These are phyloP conservation scores for Propithecus coquereli DNA, from an alignment of 2,113 vertebrate genomes.

Conservation along the genomic window DNA sequence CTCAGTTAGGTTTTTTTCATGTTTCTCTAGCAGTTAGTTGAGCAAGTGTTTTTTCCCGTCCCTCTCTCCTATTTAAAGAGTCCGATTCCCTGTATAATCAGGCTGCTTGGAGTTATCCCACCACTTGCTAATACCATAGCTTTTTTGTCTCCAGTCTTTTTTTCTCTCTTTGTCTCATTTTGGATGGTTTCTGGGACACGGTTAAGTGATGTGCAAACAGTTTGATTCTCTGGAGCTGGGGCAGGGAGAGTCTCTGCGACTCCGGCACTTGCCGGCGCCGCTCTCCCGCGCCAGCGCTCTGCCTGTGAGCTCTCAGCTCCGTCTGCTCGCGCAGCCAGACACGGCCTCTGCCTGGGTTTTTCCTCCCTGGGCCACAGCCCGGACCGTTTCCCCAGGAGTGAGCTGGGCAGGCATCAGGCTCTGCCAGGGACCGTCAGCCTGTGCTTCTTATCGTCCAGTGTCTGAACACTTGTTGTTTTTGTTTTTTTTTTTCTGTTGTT, in stretches of 20 bases:
- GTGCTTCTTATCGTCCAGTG: neutral
- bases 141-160: neutral
- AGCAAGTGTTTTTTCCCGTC: neutral
- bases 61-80: neutral
- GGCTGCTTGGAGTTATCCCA: neutral
- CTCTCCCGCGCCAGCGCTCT: neutral
- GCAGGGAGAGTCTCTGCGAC: too few species aligned
- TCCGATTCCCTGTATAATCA: fast-evolving
- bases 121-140: neutral
- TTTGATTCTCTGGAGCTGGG: neutral
- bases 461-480: neutral
- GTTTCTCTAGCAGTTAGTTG: neutral
- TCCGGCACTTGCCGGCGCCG: fast-evolving
- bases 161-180: neutral
- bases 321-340: neutral
- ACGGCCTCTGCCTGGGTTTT: neutral
- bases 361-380: neutral
- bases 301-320: neutral
- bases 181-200: neutral
- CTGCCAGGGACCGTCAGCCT: neutral
- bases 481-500: neutral
- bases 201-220: neutral
- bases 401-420: too few species aligned
- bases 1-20: neutral
- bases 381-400: fast-evolving